Percentiles rank a stretch among this genome's conserved stretches.
These are phyloP conservation scores for Diabrotica undecimpunctata DNA, from an alignment of 1,140 invertebrate genomes.

Conservation along the genomic window DNA sequence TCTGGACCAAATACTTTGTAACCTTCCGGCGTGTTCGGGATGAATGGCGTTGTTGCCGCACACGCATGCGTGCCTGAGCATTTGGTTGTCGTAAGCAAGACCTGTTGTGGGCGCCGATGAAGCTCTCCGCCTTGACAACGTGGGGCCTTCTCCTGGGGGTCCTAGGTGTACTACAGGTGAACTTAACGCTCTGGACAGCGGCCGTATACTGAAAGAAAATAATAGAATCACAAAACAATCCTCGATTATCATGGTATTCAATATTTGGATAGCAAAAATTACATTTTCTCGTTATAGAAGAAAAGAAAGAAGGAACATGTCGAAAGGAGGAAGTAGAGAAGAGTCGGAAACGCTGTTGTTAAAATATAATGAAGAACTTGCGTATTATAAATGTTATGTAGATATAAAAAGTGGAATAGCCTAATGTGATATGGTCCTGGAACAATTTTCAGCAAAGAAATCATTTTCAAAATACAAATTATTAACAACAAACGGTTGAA, in stretches of 20 bases:
- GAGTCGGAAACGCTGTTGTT: no score
- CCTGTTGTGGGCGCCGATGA: conserved; percentile 69
- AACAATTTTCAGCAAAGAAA: no score
- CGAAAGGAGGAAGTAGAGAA: no score
- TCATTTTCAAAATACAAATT: no score
- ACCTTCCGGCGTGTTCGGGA: conserved; percentile 92
- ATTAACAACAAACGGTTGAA: no score
- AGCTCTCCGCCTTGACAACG: conserved; percentile 39
- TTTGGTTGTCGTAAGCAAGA: conserved; percentile 90
- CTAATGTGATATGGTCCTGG: no score
- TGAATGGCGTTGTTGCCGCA: conserved; percentile 91
- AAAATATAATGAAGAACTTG: no score
- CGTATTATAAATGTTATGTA: no score
- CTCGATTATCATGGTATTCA: no score
- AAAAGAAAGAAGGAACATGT: no score
- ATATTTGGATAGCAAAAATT: not conserved
- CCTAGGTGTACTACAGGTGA: conserved; percentile 82
- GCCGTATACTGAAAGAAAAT: conserved; percentile 53
- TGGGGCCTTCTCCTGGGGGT: conserved; percentile 33
- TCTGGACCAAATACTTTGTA: conserved; percentile 95
- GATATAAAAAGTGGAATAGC: no score
- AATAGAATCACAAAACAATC: no score
- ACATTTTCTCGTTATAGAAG: not conserved
- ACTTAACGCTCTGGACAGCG: conserved; percentile 81
- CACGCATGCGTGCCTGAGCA: conserved; percentile 94